Evolutionary conservation across 2,888 invertebrate genomes (phyloP).

Genomic region (Autographa pulchrina): DNA sequence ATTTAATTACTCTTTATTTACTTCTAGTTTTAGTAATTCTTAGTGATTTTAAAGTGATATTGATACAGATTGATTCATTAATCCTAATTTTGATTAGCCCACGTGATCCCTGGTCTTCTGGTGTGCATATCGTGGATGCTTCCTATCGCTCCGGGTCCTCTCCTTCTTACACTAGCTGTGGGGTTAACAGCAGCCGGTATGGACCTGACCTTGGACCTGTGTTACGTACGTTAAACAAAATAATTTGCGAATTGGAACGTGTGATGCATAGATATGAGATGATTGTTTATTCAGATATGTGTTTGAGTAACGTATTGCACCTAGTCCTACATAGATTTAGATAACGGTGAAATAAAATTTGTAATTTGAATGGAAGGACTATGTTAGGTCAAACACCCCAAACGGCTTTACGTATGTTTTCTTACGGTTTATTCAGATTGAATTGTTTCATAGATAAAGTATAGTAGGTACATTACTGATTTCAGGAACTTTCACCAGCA

Average conservation of each 20-base stretch:
- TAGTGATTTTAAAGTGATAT: too few species aligned
- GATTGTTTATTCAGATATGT: not conserved
- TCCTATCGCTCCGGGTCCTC: conserved; percentile 76
- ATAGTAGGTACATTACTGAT: conserved; percentile 65
- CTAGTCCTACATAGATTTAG: not conserved
- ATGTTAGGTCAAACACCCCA: too few species aligned
- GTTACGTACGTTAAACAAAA: conserved; percentile 74
- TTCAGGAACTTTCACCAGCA: conserved; percentile 93
- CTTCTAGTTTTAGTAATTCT: too few species aligned
- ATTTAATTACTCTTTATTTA: too few species aligned
- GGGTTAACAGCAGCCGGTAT: conserved; percentile 90
- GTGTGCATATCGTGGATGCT: conserved; percentile 76
- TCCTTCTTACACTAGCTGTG: conserved; percentile 78
- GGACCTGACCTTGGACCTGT: conserved; percentile 90
- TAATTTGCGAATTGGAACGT: not conserved
- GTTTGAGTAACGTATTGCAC: not conserved
- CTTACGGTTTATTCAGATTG: too few species aligned
- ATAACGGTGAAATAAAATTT: not conserved
- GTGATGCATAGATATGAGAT: not conserved
- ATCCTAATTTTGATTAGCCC: conserved; percentile 74
- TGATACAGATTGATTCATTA: too few species aligned
- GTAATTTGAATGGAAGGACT: not conserved
- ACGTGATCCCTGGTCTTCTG: conserved; percentile 85
- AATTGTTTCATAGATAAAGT: not conserved
- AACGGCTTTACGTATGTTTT: too few species aligned